Evolutionary conservation across 2,797 vertebrate species (phyloP).

Genomic region (Harpagifer antarcticus): DNA sequence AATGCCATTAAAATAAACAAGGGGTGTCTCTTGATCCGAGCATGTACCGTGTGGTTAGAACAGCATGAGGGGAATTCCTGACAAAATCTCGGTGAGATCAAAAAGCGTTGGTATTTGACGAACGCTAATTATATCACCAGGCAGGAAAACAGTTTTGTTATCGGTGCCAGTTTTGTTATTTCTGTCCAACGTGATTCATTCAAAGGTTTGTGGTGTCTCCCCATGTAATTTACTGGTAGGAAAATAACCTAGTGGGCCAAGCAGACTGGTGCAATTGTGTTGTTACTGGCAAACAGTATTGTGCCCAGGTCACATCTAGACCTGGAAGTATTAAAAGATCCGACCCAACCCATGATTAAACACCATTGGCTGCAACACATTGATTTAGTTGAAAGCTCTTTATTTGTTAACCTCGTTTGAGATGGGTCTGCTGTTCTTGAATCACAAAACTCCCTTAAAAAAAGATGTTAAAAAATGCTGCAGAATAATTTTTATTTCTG

Average conservation of each 20-base stretch:
- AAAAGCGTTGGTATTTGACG: conserved; percentile 54
- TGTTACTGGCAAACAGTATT: conserved; percentile 71
- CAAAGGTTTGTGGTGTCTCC: conserved; percentile 59
- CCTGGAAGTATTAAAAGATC: too few relatives aligned
- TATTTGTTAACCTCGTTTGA: too few relatives aligned
- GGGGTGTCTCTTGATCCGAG: conserved; percentile 42
- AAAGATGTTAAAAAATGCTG: too few relatives aligned
- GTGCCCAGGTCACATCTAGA: conserved; percentile 10
- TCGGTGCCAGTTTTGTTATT: conserved; percentile 68
- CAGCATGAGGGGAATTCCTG: conserved; percentile 62
- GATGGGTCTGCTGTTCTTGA: too few relatives aligned
- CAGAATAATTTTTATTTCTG: too few relatives aligned
- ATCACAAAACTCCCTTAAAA: too few relatives aligned
- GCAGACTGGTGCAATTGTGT: conserved; percentile 62
- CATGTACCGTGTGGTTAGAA: conserved; percentile 53
- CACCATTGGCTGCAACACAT: too few relatives aligned
- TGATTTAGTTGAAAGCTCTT: too few relatives aligned
- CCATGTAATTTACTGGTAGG: conserved; percentile 73
- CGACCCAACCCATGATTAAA: too few relatives aligned
- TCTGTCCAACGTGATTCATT: conserved; percentile 70
- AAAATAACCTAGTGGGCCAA: conserved; percentile 59
- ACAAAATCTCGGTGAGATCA: conserved; percentile 40
- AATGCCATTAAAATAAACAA: conserved; percentile 65
- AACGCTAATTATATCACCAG: conserved; percentile 61
- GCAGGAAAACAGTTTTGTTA: conserved; percentile 58